Percentiles rank a stretch among this genome's conserved stretches.
These are phyloP conservation scores for Candoia aspera DNA, from an alignment of 2,113 vertebrate genomes.

Conservation along the genomic window DNA sequence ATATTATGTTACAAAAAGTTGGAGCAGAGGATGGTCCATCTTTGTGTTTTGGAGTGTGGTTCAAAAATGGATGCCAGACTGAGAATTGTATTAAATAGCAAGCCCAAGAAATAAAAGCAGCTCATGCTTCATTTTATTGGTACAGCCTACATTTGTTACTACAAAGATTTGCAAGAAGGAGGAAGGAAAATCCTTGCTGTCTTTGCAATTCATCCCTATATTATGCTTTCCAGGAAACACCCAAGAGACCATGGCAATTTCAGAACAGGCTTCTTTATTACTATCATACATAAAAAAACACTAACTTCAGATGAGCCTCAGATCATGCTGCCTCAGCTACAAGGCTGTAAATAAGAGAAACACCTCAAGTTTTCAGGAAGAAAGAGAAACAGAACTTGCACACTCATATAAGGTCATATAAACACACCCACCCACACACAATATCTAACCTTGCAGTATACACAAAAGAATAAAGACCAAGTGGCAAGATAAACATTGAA, in stretches of 20 bases:
- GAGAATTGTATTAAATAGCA: not conserved
- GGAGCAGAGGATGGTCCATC: not conserved
- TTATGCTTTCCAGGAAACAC: not conserved
- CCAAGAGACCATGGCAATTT: not conserved
- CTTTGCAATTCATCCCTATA: not conserved
- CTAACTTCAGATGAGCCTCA: not conserved
- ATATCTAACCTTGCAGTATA: not conserved
- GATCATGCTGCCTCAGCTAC: not conserved
- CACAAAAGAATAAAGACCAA: not conserved
- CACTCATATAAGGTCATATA: not conserved
- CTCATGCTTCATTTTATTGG: not conserved
- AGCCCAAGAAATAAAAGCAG: not conserved
- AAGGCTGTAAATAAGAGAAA: not conserved
- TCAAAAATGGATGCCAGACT: not conserved
- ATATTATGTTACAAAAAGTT: not conserved
- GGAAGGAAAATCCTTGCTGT: not conserved
- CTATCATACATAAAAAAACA: not conserved
- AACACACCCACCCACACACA: too few relatives aligned
- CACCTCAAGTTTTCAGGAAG: not conserved
- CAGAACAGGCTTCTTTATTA: not conserved
- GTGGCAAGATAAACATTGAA: not conserved
- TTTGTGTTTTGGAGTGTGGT: not conserved
- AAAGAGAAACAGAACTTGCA: not conserved
- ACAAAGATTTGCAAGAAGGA: not conserved
- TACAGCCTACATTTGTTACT: not conserved